Conservation (phyloP, 2,888 invertebrate genomes). For the Agonopterix arenella region DNA sequence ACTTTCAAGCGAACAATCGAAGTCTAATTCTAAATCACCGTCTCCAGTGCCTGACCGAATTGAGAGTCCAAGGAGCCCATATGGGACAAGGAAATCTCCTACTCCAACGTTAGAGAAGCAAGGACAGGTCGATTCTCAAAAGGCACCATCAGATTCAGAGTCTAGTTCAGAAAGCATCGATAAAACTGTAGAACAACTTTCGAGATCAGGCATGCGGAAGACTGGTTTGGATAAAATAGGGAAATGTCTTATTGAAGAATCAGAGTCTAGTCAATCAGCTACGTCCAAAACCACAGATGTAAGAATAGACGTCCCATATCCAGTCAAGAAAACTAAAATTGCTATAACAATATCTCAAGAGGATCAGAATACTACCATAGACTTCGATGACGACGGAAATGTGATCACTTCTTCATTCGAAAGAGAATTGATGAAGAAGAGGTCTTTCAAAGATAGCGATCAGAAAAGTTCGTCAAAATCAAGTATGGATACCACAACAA, state of each 20-base stretch:
- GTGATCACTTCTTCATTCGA: conserved; percentile 67
- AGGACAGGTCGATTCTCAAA: conserved; percentile 72
- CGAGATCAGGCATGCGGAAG: conserved; percentile 67
- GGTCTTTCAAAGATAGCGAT: conserved; percentile 60
- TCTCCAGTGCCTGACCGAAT: conserved; percentile 61
- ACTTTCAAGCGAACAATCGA: conserved; percentile 65
- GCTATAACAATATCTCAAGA: conserved; percentile 74
- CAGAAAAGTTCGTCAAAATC: conserved; percentile 78
- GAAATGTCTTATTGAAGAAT: conserved; percentile 71
- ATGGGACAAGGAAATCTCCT: conserved; percentile 59
- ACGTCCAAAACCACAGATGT: conserved; percentile 67
- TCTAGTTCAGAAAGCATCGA: conserved; percentile 75
- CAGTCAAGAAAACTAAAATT: conserved; percentile 70
- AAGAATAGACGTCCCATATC: conserved; percentile 66
- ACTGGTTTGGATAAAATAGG: conserved; percentile 59
- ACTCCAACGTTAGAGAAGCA: conserved; percentile 80
- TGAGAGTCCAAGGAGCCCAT: conserved; percentile 46
- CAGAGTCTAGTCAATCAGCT: conserved; percentile 78
- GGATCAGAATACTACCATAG: conserved; percentile 71
- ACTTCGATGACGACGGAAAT: conserved; percentile 71
- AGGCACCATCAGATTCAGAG: conserved; percentile 77
- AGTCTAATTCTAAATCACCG: conserved; percentile 63
- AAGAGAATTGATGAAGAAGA: conserved; percentile 58
- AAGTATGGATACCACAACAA: conserved; percentile 73
- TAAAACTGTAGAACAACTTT: conserved; percentile 64